Evolutionary conservation across 2,888 invertebrate genomes (phyloP).

Genomic region (Hemaris fuciformis): DNA sequence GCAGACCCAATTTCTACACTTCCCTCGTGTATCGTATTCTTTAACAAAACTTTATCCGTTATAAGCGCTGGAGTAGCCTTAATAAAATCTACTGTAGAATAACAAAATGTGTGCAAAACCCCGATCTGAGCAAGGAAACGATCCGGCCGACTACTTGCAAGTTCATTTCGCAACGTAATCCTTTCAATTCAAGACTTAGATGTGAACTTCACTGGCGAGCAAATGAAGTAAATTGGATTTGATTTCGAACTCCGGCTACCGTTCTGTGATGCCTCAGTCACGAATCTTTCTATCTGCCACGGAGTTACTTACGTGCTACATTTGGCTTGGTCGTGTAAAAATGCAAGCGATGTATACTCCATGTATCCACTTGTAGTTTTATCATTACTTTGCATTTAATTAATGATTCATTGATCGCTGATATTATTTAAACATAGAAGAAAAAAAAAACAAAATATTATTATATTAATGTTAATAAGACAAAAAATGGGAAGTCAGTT

Average conservation of each 20-base stretch:
- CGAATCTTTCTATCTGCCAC: slow-evolving; percentile 62
- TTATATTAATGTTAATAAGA: too few relatives aligned
- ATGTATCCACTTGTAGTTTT: slow-evolving; percentile 9
- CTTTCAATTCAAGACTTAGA: slow-evolving; percentile 69
- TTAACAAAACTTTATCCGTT: neutral
- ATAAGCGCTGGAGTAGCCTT: neutral
- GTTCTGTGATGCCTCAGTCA: slow-evolving; percentile 63
- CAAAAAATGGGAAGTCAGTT: neutral
- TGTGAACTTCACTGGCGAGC: slow-evolving; percentile 72
- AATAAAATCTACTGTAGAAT: neutral
- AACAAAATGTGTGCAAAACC: neutral
- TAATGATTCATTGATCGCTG: neutral
- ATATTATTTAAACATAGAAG: neutral
- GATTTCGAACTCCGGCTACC: slow-evolving; percentile 69
- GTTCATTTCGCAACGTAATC: slow-evolving; percentile 65
- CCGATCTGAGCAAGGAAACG: neutral
- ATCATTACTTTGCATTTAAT: neutral
- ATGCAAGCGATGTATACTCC: slow-evolving; percentile 12
- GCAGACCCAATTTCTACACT: neutral
- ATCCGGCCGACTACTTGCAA: slow-evolving; percentile 24
- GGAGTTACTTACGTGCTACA: slow-evolving; percentile 31
- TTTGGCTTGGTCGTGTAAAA: slow-evolving; percentile 14
- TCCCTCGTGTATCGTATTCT: neutral
- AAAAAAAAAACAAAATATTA: too few relatives aligned
- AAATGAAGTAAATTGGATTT: slow-evolving; percentile 79